Percentiles rank a stretch among this genome's conserved stretches.
Evolutionary conservation across 1,140 invertebrate species (phyloP).

Genomic region (Temnothorax curvispinosus): DNA sequence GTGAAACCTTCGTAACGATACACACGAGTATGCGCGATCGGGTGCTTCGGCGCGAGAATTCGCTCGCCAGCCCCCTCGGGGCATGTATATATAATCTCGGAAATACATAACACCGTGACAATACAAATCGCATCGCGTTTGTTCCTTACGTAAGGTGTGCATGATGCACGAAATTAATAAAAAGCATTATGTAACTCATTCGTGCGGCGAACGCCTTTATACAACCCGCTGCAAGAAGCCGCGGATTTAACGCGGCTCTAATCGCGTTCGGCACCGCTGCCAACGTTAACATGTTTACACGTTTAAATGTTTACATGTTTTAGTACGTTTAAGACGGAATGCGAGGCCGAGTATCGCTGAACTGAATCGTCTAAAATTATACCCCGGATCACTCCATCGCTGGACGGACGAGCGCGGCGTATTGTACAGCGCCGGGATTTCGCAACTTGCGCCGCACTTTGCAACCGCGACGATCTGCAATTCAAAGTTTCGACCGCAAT

Average conservation of each 20-base stretch:
- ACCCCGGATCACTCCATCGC: background rate
- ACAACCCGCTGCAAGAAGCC: background rate
- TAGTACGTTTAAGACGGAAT: background rate
- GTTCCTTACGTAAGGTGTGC: conserved; percentile 21
- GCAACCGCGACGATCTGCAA: conserved; percentile 62
- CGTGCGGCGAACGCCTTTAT: background rate
- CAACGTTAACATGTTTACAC: conserved; percentile 26
- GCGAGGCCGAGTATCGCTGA: background rate
- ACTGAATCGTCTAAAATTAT: conserved; percentile 57
- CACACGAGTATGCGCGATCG: background rate
- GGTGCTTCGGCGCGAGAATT: background rate
- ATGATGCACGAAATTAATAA: conserved; percentile 30
- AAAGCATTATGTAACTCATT: conserved; percentile 26
- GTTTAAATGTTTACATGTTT: too few relatives aligned
- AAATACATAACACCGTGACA: background rate
- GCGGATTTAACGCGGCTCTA: background rate
- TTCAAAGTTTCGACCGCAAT: conserved; percentile 59
- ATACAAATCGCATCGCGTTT: conserved; percentile 4
- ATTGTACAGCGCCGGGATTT: background rate
- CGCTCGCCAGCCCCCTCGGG: background rate
- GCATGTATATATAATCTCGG: background rate
- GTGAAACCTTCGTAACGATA: conserved; percentile 57
- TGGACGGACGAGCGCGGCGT: background rate
- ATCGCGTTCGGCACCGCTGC: conserved; percentile 13
- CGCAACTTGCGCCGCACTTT: conserved; percentile 41